Conservation (phyloP, 2,888 invertebrate genomes). For the Sesia bembeciformis region DNA sequence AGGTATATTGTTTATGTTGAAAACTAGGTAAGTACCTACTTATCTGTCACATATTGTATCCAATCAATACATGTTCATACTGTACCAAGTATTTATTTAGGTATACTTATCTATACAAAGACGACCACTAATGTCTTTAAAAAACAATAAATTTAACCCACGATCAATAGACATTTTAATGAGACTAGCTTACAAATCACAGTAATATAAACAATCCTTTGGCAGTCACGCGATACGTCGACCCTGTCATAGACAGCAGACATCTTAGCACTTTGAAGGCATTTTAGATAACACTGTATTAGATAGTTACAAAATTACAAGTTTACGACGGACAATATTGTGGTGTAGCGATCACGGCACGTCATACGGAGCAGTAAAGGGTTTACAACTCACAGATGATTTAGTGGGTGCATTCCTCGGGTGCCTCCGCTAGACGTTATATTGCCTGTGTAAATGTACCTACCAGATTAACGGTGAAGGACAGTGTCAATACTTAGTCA, state of each 20-base stretch:
- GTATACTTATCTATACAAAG: too few relatives aligned
- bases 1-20: too few relatives aligned
- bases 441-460: constrained; percentile 37
- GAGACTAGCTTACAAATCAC: constrained; percentile 51
- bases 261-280: constrained; percentile 56
- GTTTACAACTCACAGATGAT: constrained; percentile 59
- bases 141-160: constrained; percentile 42
- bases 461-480: constrained; percentile 34
- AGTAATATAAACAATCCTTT: constrained; percentile 41
- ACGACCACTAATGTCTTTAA: constrained; percentile 9
- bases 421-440: constrained; percentile 29
- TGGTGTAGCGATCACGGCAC: constrained; percentile 38
- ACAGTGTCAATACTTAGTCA: not conserved
- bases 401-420: constrained; percentile 61
- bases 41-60: too few relatives aligned
- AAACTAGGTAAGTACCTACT: too few relatives aligned
- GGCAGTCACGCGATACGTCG: constrained; percentile 10
- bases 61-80: too few relatives aligned
- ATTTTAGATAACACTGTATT: constrained; percentile 56
- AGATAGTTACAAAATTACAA: constrained; percentile 61
- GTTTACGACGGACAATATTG: constrained; percentile 59
- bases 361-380: constrained; percentile 41
- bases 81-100: too few relatives aligned
- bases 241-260: constrained; percentile 29
- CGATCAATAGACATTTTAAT: constrained; percentile 52